These are phyloP conservation scores for Epinotia ramella DNA, from an alignment of 2,888 invertebrate species.

Conservation along the genomic window DNA sequence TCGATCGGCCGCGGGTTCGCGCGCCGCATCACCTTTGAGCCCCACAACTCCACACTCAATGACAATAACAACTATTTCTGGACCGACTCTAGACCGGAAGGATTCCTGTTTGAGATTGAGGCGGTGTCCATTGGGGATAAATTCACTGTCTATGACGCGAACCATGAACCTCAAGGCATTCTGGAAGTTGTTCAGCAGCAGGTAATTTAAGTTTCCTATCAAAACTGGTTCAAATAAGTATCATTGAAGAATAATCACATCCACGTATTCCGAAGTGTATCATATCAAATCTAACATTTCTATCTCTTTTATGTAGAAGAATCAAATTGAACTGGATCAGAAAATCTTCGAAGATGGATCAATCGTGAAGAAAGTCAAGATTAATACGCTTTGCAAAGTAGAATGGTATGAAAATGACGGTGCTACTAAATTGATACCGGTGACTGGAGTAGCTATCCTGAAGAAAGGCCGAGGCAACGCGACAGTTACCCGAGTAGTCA, in stretches of 20 bases:
- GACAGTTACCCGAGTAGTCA: constrained; percentile 81
- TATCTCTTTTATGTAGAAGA: constrained; percentile 65
- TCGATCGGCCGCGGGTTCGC: constrained; percentile 91
- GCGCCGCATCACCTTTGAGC: constrained; percentile 89
- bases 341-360: constrained; percentile 73
- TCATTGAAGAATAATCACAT: neutral
- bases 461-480: constrained; percentile 83
- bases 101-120: constrained; percentile 90
- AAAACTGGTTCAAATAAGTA: neutral
- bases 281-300: constrained; percentile 3
- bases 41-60: constrained; percentile 86
- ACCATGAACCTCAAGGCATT: constrained; percentile 88
- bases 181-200: constrained; percentile 88
- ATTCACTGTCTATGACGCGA: constrained; percentile 89
- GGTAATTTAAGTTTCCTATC: constrained; percentile 73
- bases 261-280: neutral
- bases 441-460: constrained; percentile 85
- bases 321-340: constrained; percentile 79
- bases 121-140: constrained; percentile 88
- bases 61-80: constrained; percentile 91
- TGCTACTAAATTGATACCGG: constrained; percentile 85
- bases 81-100: constrained; percentile 90
- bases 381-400: constrained; percentile 87
- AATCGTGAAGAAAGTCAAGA: constrained; percentile 87
- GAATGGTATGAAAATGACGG: constrained; percentile 88